These are phyloP conservation scores for Spermophilus dauricus DNA, from an alignment of 2,113 vertebrate species.

Conservation along the genomic window DNA sequence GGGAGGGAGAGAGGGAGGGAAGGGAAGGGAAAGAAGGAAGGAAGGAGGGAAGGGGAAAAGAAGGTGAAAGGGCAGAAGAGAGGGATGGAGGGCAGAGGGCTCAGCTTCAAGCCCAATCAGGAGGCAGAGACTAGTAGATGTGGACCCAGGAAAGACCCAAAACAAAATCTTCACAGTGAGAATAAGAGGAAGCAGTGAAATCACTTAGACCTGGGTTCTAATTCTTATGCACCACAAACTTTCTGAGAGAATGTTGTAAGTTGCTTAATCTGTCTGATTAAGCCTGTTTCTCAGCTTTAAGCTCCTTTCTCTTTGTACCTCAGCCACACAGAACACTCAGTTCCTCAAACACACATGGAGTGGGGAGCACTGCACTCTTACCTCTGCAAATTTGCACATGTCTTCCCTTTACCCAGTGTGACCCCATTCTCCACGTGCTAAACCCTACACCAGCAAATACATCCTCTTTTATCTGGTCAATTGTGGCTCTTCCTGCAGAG, in stretches of 20 bases:
- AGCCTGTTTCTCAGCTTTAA: not conserved
- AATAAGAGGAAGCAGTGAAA: not conserved
- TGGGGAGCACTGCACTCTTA: not conserved
- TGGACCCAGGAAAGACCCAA: not conserved
- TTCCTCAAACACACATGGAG: not conserved
- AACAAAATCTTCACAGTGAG: not conserved
- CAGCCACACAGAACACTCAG: not conserved
- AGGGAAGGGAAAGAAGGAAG: rapidly evolving
- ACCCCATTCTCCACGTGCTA: not conserved
- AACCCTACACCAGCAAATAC: not conserved
- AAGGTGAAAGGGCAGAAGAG: not conserved
- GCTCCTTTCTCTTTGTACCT: not conserved
- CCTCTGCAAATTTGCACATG: not conserved
- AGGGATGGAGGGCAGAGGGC: not conserved
- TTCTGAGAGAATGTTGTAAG: not conserved
- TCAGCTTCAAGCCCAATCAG: not conserved
- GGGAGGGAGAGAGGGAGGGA: no score
- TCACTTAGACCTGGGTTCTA: not conserved
- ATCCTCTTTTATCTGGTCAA: not conserved
- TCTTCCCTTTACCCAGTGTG: not conserved
- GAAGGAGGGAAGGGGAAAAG: not conserved
- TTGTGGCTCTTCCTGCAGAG: not conserved
- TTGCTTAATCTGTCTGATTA: not conserved
- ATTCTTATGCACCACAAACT: not conserved
- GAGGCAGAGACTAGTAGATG: not conserved